phyloP scores from a whole-genome alignment of 2,797 vertebrate genomes.

The Bucorvus abyssinicus region DNA sequence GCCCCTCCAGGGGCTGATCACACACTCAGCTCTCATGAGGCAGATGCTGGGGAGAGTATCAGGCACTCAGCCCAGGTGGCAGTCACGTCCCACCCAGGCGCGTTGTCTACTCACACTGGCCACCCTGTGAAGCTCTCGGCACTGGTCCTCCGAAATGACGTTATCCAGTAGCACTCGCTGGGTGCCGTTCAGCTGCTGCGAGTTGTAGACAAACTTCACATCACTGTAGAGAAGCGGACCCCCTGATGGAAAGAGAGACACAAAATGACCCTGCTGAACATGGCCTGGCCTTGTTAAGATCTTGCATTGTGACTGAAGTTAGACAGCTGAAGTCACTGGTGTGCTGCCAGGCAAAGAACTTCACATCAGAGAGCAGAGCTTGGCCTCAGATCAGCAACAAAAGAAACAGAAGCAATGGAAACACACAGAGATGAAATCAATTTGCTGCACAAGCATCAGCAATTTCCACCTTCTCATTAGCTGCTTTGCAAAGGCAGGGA shows the following conservation, averaged over 20 bases:
- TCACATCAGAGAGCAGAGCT: not conserved
- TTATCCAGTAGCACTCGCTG: conserved; percentile 92
- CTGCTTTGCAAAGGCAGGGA: not conserved
- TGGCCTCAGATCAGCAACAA: not conserved
- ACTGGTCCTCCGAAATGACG: conserved; percentile 89
- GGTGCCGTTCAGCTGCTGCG: conserved; percentile 87
- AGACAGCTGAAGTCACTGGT: not conserved
- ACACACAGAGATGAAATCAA: not conserved
- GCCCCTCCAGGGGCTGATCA: not conserved
- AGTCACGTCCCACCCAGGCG: fast-evolving
- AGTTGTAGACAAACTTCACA: conserved; percentile 88
- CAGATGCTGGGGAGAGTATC: not conserved
- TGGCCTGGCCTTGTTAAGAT: not conserved
- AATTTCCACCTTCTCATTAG: not conserved
- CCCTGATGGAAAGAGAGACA: conserved; percentile 73
- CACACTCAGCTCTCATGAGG: not conserved
- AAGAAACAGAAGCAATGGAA: not conserved
- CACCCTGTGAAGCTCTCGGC: conserved; percentile 84
- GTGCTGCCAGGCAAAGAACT: not conserved
- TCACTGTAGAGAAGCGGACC: conserved; percentile 86
- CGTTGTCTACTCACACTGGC: conserved; percentile 81
- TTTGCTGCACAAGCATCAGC: not conserved
- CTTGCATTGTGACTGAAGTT: not conserved
- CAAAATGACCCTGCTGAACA: not conserved
- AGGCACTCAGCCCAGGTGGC: too few species aligned